Conservation (phyloP, 2,113 vertebrate species). For the Marcusenius ussheri region DNA sequence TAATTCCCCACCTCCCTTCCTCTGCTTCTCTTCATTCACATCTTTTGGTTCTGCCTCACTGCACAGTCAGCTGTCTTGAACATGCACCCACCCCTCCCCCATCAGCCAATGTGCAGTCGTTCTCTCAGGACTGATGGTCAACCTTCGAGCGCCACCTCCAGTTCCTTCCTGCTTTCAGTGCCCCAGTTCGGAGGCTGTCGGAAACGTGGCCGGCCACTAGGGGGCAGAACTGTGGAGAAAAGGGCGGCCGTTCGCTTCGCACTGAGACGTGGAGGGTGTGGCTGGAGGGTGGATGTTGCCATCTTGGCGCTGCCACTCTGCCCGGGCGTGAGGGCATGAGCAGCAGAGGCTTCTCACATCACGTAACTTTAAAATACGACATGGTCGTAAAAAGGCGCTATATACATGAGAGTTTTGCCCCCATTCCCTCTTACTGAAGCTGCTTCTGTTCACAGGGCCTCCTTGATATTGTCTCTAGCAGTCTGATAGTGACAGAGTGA, state of each 20-base stretch:
- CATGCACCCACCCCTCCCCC: neutral
- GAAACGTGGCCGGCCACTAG: no score
- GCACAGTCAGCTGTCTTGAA: neutral
- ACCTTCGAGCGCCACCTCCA: neutral
- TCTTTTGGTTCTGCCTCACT: neutral
- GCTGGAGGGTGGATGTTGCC: neutral
- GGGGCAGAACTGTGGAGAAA: neutral
- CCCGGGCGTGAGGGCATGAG: neutral
- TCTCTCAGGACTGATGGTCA: neutral
- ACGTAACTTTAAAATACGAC: neutral
- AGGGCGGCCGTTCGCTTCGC: neutral
- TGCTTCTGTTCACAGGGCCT: neutral
- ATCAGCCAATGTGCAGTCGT: no score
- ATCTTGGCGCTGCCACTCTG: neutral
- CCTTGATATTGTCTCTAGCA: neutral
- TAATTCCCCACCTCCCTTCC: neutral
- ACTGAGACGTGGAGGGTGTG: neutral
- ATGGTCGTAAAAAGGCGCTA: neutral
- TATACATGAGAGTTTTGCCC: neutral
- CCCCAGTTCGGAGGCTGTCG: neutral
- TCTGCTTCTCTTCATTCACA: neutral
- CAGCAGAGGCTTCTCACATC: neutral
- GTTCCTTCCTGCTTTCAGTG: neutral
- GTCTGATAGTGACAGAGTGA: neutral
- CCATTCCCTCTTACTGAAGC: neutral